Evolutionary conservation across 2,797 vertebrate species (phyloP).

Genomic region (Benthosema pterotum): DNA sequence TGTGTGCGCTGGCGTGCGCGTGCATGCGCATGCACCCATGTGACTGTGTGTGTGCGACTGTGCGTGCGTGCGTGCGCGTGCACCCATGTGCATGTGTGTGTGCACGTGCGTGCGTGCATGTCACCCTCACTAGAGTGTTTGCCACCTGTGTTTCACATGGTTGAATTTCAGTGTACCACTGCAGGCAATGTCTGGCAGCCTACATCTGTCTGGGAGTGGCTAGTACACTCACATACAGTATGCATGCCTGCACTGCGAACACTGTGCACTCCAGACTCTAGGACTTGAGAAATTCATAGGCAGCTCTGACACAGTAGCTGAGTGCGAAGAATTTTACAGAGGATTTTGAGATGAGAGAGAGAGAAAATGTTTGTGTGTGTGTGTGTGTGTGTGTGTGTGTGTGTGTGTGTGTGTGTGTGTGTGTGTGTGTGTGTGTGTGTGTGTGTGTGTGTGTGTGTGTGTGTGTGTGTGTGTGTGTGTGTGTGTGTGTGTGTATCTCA

Average conservation of each 20-base stretch:
- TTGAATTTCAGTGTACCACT: background rate
- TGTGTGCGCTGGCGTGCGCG: no score
- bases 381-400: conserved; percentile 7
- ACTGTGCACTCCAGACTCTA: no score
- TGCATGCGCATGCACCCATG: no score
- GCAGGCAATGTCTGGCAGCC: conserved; percentile 7
- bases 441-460: background rate
- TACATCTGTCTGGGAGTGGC: conserved; percentile 8
- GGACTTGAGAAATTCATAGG: no score
- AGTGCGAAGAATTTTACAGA: conserved; percentile 32
- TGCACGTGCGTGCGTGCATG: background rate
- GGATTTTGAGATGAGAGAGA: conserved; percentile 11
- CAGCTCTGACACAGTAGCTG: no score
- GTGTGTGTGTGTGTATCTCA: conserved; percentile 60
- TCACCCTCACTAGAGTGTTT: conserved; percentile 1
- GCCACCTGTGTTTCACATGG: conserved; percentile 14
- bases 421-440: background rate
- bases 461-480: background rate
- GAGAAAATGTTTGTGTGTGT: no score
- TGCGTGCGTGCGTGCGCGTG: background rate
- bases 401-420: conserved; percentile 2
- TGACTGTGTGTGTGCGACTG: conserved; percentile 1
- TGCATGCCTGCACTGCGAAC: no score
- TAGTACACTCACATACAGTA: background rate
- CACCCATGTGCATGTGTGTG: background rate